Conservation (phyloP, 2,113 vertebrate species). For the Phocoena phocoena region DNA sequence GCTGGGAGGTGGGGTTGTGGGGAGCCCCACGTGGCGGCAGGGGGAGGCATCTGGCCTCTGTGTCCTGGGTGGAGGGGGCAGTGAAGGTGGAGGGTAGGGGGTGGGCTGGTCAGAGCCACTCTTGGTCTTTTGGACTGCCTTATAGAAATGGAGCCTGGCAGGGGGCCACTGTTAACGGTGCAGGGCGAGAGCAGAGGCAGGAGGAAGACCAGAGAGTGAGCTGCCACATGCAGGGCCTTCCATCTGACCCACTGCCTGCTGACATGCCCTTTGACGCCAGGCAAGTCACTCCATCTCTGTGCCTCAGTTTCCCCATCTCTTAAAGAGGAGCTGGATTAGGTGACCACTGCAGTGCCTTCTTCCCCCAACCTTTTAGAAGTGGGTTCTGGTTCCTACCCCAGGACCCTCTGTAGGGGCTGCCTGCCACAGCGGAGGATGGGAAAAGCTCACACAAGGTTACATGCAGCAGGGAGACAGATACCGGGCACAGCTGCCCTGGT, state of each 20-base stretch:
- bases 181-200: not conserved
- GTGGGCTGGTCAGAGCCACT: not conserved
- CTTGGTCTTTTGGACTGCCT: not conserved
- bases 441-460: not conserved
- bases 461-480: not conserved
- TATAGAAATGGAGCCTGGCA: not conserved
- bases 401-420: not conserved
- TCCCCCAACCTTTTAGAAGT: not conserved
- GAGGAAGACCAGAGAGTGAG: not conserved
- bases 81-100: not conserved
- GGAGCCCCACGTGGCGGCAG: fast-evolving
- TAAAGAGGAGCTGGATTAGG: not conserved
- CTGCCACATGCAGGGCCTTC: not conserved
- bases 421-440: not conserved
- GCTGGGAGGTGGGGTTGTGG: not conserved
- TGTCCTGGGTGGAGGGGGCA: not conserved
- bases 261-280: not conserved
- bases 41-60: not conserved
- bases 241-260: no score
- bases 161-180: not conserved
- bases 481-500: not conserved
- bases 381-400: not conserved
- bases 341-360: not conserved
- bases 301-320: not conserved
- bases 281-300: not conserved